A percentile compares a stretch with the other conserved stretches of the same genome.
Conservation (phyloP, 2,797 vertebrate genomes). For the Hemitrygon akajei region DNA sequence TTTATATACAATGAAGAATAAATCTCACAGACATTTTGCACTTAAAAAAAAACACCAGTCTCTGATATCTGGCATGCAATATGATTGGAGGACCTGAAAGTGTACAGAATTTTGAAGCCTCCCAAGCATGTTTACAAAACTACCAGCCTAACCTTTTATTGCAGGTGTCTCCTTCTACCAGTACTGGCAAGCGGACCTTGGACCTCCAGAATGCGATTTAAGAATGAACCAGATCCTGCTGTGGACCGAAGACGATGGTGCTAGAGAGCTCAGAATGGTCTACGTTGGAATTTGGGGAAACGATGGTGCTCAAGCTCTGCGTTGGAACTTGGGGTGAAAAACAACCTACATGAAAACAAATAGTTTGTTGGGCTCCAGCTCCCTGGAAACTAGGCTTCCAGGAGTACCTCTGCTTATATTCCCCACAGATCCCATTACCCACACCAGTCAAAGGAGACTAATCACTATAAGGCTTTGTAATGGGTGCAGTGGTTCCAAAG, state of each 20-base stretch:
- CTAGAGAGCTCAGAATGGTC: neutral
- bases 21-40: too few species aligned
- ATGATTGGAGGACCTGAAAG: neutral
- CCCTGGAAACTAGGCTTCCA: neutral
- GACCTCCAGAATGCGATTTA: neutral
- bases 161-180: neutral
- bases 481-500: neutral
- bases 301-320: neutral
- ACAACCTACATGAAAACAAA: neutral
- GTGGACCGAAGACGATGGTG: too few species aligned
- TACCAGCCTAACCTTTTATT: neutral
- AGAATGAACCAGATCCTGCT: neutral
- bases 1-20: neutral
- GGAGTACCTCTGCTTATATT: neutral
- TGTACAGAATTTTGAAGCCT: neutral
- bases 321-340: neutral
- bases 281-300: neutral
- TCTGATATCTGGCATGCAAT: neutral
- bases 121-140: neutral
- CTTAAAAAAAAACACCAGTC: neutral
- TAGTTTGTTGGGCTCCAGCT: neutral
- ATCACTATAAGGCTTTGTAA: slow-evolving; percentile 11
- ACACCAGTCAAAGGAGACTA: neutral
- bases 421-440: neutral
- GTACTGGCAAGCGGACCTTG: neutral